Evolutionary conservation across 2,797 vertebrate species (phyloP).

Genomic region (Myotis planiceps): DNA sequence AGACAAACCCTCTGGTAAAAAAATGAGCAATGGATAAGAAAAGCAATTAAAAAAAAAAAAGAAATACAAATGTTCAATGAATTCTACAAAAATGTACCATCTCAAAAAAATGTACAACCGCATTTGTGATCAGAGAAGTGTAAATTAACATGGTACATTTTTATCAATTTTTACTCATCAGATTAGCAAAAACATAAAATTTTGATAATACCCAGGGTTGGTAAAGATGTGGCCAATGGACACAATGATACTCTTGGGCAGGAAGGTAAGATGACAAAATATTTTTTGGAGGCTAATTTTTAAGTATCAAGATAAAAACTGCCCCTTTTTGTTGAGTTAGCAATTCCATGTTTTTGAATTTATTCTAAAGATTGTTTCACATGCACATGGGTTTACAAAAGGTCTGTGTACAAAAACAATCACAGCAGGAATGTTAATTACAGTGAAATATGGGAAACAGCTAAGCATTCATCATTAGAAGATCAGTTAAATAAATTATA

Average conservation of each 20-base stretch:
- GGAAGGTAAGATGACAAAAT: background rate
- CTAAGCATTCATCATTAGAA: background rate
- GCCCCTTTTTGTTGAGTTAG: background rate
- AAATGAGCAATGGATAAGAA: background rate
- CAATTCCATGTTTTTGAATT: background rate
- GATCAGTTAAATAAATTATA: background rate
- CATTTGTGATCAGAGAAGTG: background rate
- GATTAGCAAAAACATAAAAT: background rate
- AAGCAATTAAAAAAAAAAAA: slow-evolving; percentile 18
- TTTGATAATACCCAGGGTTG: background rate
- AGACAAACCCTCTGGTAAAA: background rate
- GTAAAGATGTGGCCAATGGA: background rate
- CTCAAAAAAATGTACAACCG: background rate
- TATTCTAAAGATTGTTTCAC: slow-evolving; percentile 10
- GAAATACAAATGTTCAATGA: slow-evolving; percentile 18
- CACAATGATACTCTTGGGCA: background rate
- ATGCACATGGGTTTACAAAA: background rate
- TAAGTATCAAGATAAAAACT: background rate
- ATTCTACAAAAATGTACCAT: background rate
- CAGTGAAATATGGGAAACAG: background rate
- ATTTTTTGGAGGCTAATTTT: background rate
- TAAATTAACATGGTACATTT: background rate
- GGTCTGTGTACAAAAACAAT: background rate
- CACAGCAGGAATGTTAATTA: background rate
- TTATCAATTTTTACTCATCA: background rate